A percentile compares a stretch with the other conserved stretches of the same genome.
Evolutionary conservation across 2,113 vertebrate species (phyloP).

Genomic region (Rhegmatorhina hoffmannsi): DNA sequence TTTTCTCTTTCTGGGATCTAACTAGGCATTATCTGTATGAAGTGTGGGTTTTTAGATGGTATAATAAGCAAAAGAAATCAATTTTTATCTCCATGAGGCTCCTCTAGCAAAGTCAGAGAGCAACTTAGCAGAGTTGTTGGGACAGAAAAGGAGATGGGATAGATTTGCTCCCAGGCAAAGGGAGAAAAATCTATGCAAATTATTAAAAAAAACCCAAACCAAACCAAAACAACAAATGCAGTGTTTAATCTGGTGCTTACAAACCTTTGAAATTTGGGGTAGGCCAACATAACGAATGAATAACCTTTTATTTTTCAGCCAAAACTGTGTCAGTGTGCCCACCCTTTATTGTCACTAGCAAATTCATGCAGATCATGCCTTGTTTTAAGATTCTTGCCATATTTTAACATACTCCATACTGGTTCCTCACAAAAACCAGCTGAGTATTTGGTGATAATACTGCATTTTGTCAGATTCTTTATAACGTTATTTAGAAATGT

Average conservation of each 20-base stretch:
- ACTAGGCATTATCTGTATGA: neutral
- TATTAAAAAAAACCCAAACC: slow-evolving; percentile 67
- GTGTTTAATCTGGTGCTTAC: slow-evolving; percentile 77
- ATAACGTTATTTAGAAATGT: neutral
- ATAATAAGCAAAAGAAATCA: neutral
- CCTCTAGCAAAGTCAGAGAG: slow-evolving; percentile 81
- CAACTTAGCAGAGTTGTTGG: slow-evolving; percentile 80
- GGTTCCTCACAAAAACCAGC: neutral
- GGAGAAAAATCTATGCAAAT: slow-evolving; percentile 67
- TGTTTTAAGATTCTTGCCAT: neutral
- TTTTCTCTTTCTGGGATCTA: neutral
- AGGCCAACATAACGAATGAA: slow-evolving; percentile 51
- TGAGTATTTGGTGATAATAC: neutral
- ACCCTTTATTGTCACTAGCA: neutral
- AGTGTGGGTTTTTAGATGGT: neutral
- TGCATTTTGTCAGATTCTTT: neutral
- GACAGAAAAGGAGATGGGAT: slow-evolving; percentile 71
- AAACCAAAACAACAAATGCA: neutral
- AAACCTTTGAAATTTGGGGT: slow-evolving; percentile 81
- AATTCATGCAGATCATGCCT: neutral
- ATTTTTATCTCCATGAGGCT: slow-evolving; percentile 61
- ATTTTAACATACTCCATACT: neutral
- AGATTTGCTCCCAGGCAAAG: slow-evolving; percentile 78
- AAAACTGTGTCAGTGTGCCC: neutral
- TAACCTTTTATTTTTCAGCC: neutral